Base-by-base conservation (phyloP, 2,888 invertebrate species). In the Lydus trimaculatus region DNA sequence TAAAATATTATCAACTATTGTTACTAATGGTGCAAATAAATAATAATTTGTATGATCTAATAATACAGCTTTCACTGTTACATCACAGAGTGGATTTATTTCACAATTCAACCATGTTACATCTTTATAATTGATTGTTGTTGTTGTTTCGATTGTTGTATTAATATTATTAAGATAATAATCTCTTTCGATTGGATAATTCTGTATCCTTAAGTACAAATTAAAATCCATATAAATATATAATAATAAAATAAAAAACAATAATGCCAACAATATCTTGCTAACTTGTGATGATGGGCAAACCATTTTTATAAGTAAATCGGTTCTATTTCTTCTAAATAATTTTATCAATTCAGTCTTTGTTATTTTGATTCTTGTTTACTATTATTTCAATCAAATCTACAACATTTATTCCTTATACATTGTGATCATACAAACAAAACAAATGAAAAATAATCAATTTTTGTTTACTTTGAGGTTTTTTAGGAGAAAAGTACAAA, bases 21-120 rank as follows among this genome's bases (percentile, higher is more conserved):
- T 89, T n/a, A 94, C 93, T 58, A 93, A 82, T 0, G 96, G 96
- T 1, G 92, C 92, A 79, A 95, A 91, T 23, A 96, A 85, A 80
- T 95, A 96, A 79, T 94, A 93, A 81, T 95, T 95, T 5, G 92
- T 89, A 72, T 94, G 94, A 82, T 96, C 96, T 61, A 94, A 86
- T 87, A 95, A 89, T 65, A 96, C 83, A 1, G 92, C 92, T 85
- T 96, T 96, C 0, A 94, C 92, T 0, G 95, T 95, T 1, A 96
- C 90, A 76, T 92, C 90, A 80, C 94, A 94, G 17, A 94, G 81
- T 0, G 94, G 94, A 77, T 93, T 92, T 33, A 93, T 87, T 59
- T 88, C 88, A 79, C 94, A 94, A 31, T 90, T 88, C n/a, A 93
- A 81, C 89, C 90, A 89, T 0, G 87, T 87, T 0, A 85, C 85